A percentile compares a stretch with the other conserved stretches of the same genome.
Evolutionary conservation across 2,888 invertebrate genomes (phyloP).

Genomic region (Amphipoea lucens): DNA sequence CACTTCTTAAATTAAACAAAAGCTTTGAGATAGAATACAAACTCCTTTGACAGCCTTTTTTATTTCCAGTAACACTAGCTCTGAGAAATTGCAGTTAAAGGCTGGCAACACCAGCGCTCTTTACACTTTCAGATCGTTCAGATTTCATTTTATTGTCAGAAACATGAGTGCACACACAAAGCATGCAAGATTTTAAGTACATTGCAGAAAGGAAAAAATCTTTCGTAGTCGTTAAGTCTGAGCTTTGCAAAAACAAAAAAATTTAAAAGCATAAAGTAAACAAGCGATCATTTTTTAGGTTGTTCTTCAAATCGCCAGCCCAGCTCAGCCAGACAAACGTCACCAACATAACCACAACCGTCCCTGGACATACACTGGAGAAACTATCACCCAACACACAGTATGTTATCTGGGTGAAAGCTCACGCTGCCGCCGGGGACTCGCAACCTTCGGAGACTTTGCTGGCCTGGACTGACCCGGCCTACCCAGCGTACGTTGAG

Average conservation of each 20-base stretch:
- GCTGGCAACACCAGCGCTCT: background rate
- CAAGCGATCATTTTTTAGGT: conserved; percentile 81
- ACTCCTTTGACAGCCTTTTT: conserved; percentile 6
- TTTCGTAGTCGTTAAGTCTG: background rate
- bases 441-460: conserved; percentile 95
- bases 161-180: too few species aligned
- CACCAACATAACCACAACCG: conserved; percentile 91
- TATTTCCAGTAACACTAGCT: background rate
- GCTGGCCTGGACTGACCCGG: conserved; percentile 96
- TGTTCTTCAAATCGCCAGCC: conserved; percentile 92
- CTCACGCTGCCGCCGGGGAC: conserved; percentile 92
- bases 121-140: background rate
- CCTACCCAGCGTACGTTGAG: conserved; percentile 96
- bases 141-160: too few species aligned
- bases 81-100: background rate
- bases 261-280: background rate
- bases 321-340: conserved; percentile 90
- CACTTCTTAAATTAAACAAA: background rate
- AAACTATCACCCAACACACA: conserved; percentile 94
- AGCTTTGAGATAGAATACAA: conserved; percentile 12
- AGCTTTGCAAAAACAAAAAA: background rate
- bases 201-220: too few species aligned
- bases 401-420: conserved; percentile 94
- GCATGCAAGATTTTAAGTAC: too few species aligned
- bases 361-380: conserved; percentile 93